Evolutionary conservation across 2,113 vertebrate genomes (phyloP).

Genomic region (Nerophis lumbriciformis): DNA sequence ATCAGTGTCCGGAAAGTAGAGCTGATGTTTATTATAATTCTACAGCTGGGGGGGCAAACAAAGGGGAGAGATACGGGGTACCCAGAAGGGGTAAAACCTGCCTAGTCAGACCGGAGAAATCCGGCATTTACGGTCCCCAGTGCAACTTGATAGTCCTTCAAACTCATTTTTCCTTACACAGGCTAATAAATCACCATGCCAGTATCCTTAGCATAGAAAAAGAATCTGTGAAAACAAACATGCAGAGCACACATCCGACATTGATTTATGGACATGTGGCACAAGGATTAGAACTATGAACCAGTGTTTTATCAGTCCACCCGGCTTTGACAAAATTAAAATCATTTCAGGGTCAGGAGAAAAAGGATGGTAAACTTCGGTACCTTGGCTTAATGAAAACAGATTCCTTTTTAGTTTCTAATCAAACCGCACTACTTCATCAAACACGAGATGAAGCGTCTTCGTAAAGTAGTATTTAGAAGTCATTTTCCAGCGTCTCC

Average conservation of each 20-base stretch:
- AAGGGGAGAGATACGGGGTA: constrained; percentile 15
- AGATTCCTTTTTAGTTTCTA: constrained; percentile 20
- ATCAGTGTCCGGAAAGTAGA: constrained; percentile 4
- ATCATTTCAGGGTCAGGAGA: constrained; percentile 7
- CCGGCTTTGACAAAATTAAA: constrained; percentile 45
- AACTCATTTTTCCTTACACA: constrained; percentile 41
- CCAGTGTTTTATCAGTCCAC: constrained; percentile 54
- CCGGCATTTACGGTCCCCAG: constrained; percentile 17
- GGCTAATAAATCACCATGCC: constrained; percentile 49
- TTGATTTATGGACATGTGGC: constrained; percentile 62
- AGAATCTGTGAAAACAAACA: constrained; percentile 37
- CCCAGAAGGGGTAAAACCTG: constrained; percentile 39
- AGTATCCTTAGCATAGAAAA: constrained; percentile 40
- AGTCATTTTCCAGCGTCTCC: constrained; percentile 13
- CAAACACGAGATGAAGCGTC: constrained; percentile 28
- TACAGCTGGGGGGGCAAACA: constrained; percentile 17
- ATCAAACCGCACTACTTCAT: constrained; percentile 22
- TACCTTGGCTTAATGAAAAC: constrained; percentile 33
- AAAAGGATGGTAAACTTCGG: constrained; percentile 16
- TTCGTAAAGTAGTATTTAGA: constrained; percentile 38
- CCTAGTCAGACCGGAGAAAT: constrained; percentile 33
- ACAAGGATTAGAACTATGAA: constrained; percentile 39
- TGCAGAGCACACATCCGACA: constrained; percentile 37
- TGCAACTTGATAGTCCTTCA: constrained; percentile 39
- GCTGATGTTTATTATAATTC: constrained; percentile 38